phyloP scores from a whole-genome alignment of 2,797 vertebrate species.

The Hippoglossus hippoglossus region DNA sequence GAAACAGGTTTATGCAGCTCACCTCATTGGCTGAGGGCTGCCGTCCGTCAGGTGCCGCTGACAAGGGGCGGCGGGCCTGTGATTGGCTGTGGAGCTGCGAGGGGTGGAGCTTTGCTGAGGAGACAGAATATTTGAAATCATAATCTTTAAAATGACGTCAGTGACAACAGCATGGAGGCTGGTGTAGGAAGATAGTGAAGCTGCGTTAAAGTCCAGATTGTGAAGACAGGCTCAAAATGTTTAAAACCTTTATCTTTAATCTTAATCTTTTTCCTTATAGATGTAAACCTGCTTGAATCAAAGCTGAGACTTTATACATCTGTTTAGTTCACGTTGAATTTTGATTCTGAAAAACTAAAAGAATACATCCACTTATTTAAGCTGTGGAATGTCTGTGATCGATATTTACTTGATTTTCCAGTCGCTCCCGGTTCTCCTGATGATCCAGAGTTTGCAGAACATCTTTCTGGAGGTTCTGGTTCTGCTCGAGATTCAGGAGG shows the following conservation, averaged over 20 bases:
- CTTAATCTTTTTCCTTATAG: too few relatives aligned
- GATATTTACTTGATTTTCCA: slow-evolving; percentile 36
- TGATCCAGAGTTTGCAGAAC: background rate
- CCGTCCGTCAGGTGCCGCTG: slow-evolving; percentile 17
- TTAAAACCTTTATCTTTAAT: too few relatives aligned
- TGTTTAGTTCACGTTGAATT: background rate
- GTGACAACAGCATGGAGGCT: too few relatives aligned
- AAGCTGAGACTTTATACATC: background rate
- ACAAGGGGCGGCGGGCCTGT: slow-evolving; percentile 21
- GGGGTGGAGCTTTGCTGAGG: slow-evolving; percentile 44
- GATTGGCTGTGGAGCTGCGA: slow-evolving; percentile 36
- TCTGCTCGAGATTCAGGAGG: background rate
- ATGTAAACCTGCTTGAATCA: too few relatives aligned
- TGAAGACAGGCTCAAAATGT: too few relatives aligned
- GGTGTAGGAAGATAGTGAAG: too few relatives aligned
- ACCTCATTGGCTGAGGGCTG: slow-evolving; percentile 39
- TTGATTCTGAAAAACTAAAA: background rate
- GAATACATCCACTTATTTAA: too few relatives aligned
- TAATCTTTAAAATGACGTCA: background rate
- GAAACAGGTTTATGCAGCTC: background rate
- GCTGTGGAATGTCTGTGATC: background rate
- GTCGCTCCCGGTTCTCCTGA: too few relatives aligned
- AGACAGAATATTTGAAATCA: slow-evolving; percentile 5
- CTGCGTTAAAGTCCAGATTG: too few relatives aligned
- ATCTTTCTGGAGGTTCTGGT: background rate